Percentiles rank a stretch among this genome's conserved stretches.
phyloP scores from a whole-genome alignment of 2,888 invertebrate genomes.

The Ennomos erosarius region DNA sequence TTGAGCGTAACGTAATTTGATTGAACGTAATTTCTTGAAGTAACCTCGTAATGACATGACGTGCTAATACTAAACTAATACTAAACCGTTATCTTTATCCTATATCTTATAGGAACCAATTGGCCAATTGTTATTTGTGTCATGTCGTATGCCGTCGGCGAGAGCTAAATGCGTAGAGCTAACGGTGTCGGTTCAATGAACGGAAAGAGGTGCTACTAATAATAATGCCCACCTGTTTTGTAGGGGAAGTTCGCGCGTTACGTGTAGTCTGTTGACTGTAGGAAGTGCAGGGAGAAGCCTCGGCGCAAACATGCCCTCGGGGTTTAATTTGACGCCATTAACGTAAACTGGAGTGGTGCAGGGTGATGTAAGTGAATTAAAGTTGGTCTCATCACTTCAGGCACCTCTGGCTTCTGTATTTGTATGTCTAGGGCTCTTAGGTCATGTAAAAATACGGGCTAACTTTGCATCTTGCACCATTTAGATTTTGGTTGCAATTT shows the following conservation, averaged over 20 bases:
- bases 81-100: conserved; percentile 49
- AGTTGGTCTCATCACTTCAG: conserved; percentile 10
- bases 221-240: conserved; percentile 77
- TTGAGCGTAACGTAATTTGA: too few relatives aligned
- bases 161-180: conserved; percentile 79
- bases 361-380: conserved; percentile 19
- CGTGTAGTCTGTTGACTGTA: conserved; percentile 18
- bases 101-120: conserved; percentile 56
- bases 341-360: not conserved
- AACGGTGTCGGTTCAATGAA: conserved; percentile 82
- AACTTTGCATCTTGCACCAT: too few relatives aligned
- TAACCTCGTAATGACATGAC: too few relatives aligned
- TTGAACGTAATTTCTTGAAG: too few relatives aligned
- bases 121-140: conserved; percentile 79
- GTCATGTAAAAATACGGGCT: too few relatives aligned
- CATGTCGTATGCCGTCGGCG: conserved; percentile 69
- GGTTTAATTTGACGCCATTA: conserved; percentile 35
- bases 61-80: too few relatives aligned
- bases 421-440: too few relatives aligned
- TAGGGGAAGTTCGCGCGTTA: conserved; percentile 59
- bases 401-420: conserved; percentile 4
- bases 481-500: too few relatives aligned
- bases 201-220: conserved; percentile 76
- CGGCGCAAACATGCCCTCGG: conserved; percentile 35
- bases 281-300: conserved; percentile 31